These are phyloP conservation scores for Athalia cordata DNA, from an alignment of 2,888 invertebrate genomes.

Conservation along the genomic window DNA sequence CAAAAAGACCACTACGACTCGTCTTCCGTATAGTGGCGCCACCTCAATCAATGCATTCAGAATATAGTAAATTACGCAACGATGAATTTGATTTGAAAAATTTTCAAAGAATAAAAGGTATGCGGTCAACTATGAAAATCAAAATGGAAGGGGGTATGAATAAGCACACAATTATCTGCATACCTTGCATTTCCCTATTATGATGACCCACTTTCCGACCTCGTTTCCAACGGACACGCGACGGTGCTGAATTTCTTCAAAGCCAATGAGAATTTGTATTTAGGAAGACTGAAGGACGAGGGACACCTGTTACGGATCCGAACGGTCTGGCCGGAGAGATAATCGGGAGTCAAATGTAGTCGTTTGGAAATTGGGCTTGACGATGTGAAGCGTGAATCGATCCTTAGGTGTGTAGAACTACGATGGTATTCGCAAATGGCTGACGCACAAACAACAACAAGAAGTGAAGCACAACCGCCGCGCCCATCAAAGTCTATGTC, in stretches of 20 bases:
- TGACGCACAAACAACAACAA: slow-evolving; percentile 31
- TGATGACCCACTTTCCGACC: no score
- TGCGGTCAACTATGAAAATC: no score
- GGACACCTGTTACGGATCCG: neutral
- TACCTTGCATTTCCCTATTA: no score
- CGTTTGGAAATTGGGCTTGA: neutral
- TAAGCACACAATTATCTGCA: no score
- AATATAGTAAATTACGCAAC: neutral
- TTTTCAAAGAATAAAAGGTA: neutral
- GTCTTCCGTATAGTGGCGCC: no score
- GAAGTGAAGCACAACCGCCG: neutral
- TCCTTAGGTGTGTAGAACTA: neutral
- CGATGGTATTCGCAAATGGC: slow-evolving; percentile 26
- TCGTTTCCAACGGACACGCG: no score
- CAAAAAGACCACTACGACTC: no score
- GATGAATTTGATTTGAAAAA: neutral
- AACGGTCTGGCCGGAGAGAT: neutral
- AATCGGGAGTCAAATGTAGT: neutral
- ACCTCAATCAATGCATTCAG: neutral
- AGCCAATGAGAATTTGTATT: no score
- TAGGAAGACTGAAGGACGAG: no score
- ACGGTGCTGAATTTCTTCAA: no score
- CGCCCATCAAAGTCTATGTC: slow-evolving; percentile 15
- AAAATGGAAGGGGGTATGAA: no score
- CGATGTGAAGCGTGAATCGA: slow-evolving; percentile 9